These are phyloP conservation scores for Galbula dea DNA, from an alignment of 2,113 vertebrate genomes.

Conservation along the genomic window DNA sequence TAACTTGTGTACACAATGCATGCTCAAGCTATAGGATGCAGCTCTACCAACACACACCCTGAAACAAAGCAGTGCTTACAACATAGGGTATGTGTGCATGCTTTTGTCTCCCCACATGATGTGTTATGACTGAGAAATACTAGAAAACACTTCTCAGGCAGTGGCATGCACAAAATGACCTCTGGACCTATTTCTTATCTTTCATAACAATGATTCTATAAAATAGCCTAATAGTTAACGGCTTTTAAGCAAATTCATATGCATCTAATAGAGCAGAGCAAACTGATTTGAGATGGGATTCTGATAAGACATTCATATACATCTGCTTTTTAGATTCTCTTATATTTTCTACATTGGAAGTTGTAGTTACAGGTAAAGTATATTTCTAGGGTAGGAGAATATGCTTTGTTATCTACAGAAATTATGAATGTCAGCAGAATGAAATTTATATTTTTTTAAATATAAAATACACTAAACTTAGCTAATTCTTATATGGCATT, in stretches of 20 bases:
- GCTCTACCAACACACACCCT: neutral
- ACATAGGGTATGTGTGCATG: fast-evolving
- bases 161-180: neutral
- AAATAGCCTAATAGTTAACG: neutral
- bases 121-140: neutral
- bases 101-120: neutral
- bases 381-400: neutral
- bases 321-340: neutral
- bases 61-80: neutral
- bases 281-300: neutral
- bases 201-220: neutral
- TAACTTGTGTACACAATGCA: neutral
- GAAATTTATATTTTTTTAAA: neutral
- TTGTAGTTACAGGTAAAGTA: neutral
- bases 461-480: neutral
- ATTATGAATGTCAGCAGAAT: neutral
- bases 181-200: neutral
- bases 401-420: neutral
- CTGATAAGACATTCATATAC: neutral
- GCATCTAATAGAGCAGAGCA: neutral
- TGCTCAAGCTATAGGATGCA: neutral
- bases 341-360: neutral
- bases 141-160: neutral
- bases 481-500: neutral
- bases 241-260: neutral